Evolutionary conservation across 37 sponge, comb jelly and placozoan species (phyloP).

Genomic region (Crambe crambe): DNA sequence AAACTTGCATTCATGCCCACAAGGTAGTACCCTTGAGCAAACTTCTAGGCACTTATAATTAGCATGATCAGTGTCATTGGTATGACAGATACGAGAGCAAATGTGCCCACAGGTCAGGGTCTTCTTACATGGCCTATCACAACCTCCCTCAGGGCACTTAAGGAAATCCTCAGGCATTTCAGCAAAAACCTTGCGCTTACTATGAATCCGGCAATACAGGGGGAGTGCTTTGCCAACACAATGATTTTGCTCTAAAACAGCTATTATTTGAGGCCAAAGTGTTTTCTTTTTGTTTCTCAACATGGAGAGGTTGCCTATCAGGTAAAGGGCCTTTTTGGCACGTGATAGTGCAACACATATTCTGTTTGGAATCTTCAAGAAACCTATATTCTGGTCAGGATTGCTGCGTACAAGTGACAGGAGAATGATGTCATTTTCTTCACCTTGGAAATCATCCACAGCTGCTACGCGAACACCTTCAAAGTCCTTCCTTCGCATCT

Average conservation of each 20-base stretch:
- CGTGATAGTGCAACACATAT: slow-evolving; percentile 91
- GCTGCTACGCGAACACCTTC: slow-evolving; percentile 78
- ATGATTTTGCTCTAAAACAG: slow-evolving; percentile 29
- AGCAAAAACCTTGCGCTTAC: slow-evolving; percentile 18
- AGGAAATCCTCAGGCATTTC: slow-evolving; percentile 45
- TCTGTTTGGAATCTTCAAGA: slow-evolving; percentile 73
- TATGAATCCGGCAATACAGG: slow-evolving; percentile 78
- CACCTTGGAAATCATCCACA: slow-evolving; percentile 97
- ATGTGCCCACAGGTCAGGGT: slow-evolving; percentile 79
- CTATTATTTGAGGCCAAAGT: slow-evolving; percentile 70
- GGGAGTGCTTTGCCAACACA: slow-evolving; percentile 60
- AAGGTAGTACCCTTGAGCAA: slow-evolving; percentile 46
- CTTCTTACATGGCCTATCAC: slow-evolving; percentile 41
- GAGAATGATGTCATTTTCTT: slow-evolving; percentile 90
- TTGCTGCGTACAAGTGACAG: slow-evolving; percentile 88
- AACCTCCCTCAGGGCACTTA: slow-evolving; percentile 86
- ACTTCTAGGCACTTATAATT: slow-evolving; percentile 42
- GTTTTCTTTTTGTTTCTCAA: slow-evolving; percentile 43
- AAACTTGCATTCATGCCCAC: slow-evolving; percentile 74
- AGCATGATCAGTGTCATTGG: slow-evolving; percentile 59
- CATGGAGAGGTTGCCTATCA: slow-evolving; percentile 86
- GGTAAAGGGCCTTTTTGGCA: slow-evolving; percentile 82
- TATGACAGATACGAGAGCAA: slow-evolving; percentile 76
- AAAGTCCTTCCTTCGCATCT: slow-evolving; percentile 42
- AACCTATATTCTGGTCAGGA: slow-evolving; percentile 72